These are phyloP conservation scores for Hephaestus fuliginosus DNA, from an alignment of 2,797 vertebrate genomes.

Conservation along the genomic window DNA sequence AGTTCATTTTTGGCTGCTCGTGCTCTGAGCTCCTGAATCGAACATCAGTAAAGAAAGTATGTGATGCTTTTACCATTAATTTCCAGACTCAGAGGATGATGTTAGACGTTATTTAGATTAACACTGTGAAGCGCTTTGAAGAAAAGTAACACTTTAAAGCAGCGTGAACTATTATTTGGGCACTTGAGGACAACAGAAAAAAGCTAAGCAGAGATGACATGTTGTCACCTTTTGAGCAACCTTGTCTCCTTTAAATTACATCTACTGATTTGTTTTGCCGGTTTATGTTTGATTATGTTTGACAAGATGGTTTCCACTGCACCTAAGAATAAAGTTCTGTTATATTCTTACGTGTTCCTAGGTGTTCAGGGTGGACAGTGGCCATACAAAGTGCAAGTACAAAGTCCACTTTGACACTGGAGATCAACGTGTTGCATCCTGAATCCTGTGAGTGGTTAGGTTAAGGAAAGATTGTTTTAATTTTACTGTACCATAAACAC, in stretches of 20 bases:
- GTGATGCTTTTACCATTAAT: slow-evolving; percentile 13
- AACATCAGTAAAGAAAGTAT: slow-evolving; percentile 20
- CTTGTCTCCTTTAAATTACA: background rate
- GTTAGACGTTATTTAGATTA: background rate
- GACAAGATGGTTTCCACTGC: no score
- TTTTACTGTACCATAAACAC: no score
- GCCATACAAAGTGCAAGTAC: background rate
- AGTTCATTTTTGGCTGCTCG: slow-evolving; percentile 35
- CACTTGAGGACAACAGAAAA: background rate
- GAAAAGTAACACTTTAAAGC: background rate
- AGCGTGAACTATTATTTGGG: background rate
- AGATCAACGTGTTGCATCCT: background rate
- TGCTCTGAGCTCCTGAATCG: background rate
- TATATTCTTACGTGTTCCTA: no score
- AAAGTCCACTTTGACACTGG: background rate
- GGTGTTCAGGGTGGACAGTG: background rate
- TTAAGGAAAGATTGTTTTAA: background rate
- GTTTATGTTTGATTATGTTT: background rate
- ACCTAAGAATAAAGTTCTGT: no score
- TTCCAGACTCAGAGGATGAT: background rate
- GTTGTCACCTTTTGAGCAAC: background rate
- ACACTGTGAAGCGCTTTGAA: background rate
- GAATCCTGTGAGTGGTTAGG: background rate
- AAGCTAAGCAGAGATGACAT: background rate
- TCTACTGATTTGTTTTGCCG: background rate